phyloP scores from a whole-genome alignment of 2,113 vertebrate species.

The Ifrita kowaldi region DNA sequence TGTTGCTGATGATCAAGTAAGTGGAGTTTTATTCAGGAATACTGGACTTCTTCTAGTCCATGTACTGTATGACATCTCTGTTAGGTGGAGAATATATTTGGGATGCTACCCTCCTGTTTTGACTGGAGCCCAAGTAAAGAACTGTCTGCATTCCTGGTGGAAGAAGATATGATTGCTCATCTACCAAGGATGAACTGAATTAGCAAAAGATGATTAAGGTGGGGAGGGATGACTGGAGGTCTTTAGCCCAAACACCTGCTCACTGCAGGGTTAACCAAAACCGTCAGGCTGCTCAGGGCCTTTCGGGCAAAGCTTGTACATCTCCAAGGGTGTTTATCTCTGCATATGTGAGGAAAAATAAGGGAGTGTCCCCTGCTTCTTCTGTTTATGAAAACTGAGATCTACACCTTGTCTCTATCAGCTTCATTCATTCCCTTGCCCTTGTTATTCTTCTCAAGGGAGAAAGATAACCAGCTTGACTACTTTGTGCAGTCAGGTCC shows the following conservation, averaged over 20 bases:
- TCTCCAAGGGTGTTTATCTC: neutral
- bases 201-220: neutral
- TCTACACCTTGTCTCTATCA: neutral
- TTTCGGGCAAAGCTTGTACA: neutral
- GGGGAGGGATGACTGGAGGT: neutral
- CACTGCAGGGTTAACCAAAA: neutral
- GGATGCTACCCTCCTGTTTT: neutral
- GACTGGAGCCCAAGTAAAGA: neutral
- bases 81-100: neutral
- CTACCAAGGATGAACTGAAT: neutral
- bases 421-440: neutral
- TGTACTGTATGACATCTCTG: neutral
- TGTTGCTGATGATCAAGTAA: neutral
- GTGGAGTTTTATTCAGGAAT: neutral
- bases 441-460: neutral
- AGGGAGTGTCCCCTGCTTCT: neutral
- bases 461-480: neutral
- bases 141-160: neutral
- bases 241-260: neutral
- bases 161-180: neutral
- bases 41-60: neutral
- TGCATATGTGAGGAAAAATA: neutral
- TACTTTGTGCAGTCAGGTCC: neutral
- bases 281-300: neutral
- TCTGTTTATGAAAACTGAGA: neutral